phyloP scores from a whole-genome alignment of 2,797 vertebrate species.

The Gymnodraco acuticeps region DNA sequence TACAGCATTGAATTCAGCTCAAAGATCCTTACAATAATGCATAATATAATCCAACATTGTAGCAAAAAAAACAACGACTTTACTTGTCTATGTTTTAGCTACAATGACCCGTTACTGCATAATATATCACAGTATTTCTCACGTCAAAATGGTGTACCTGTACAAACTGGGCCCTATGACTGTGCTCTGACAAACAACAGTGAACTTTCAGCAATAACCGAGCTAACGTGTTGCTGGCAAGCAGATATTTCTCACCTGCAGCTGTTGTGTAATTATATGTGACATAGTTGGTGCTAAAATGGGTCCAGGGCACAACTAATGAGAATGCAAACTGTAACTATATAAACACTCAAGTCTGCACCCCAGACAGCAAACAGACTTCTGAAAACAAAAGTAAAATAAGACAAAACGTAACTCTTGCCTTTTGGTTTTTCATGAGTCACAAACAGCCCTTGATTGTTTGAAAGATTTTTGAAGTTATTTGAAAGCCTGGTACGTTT shows the following conservation, averaged over 20 bases:
- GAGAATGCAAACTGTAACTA: background rate
- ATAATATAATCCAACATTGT: conserved; percentile 14
- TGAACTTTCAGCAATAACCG: conserved; percentile 31
- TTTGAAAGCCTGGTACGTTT: no score
- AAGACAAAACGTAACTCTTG: no score
- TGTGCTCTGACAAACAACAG: background rate
- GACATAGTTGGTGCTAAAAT: conserved; percentile 15
- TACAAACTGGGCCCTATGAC: background rate
- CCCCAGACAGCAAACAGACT: no score
- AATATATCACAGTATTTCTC: no score
- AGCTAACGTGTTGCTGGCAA: conserved; percentile 4
- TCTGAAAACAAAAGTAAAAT: no score
- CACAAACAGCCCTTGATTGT: no score
- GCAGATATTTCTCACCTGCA: conserved; percentile 39
- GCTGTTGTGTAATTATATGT: conserved; percentile 23
- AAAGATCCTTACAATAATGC: background rate
- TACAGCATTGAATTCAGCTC: conserved; percentile 16
- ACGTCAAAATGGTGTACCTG: background rate
- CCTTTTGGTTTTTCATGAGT: no score
- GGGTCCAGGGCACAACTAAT: background rate
- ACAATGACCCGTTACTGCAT: background rate
- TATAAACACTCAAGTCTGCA: background rate
- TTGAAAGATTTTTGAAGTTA: no score
- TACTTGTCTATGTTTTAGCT: background rate
- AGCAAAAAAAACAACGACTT: background rate